Conservation (phyloP, 2,113 vertebrate species). For the Sisor rabdophorus region DNA sequence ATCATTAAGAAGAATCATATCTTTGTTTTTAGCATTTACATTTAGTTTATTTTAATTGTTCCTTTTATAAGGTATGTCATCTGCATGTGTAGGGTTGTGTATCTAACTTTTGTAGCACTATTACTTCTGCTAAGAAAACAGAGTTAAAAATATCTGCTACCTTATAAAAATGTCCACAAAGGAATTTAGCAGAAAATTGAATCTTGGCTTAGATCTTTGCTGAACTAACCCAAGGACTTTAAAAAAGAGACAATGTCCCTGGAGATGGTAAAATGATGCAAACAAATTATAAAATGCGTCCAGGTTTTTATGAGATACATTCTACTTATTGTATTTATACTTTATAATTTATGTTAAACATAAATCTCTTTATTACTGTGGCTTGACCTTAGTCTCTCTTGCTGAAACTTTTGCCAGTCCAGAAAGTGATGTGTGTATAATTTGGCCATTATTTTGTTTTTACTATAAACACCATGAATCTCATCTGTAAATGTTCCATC, state of each 20-base stretch:
- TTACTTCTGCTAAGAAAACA: background rate
- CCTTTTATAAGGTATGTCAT: background rate
- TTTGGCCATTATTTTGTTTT: constrained; percentile 27
- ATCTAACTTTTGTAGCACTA: background rate
- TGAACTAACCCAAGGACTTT: background rate
- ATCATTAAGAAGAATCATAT: background rate
- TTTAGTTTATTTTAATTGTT: too few relatives aligned
- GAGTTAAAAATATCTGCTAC: too few relatives aligned
- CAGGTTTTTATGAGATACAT: too few relatives aligned
- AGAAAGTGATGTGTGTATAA: background rate
- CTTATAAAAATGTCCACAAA: background rate
- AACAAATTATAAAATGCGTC: constrained; percentile 1
- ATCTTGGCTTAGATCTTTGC: background rate
- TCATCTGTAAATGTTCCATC: background rate
- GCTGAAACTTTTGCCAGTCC: background rate
- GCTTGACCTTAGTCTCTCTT: constrained; percentile 12
- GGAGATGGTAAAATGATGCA: background rate
- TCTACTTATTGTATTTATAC: too few relatives aligned
- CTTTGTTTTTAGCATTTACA: too few relatives aligned
- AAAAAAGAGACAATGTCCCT: background rate
- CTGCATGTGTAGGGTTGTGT: background rate
- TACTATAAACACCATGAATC: constrained; percentile 6
- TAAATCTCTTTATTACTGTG: constrained; percentile 23
- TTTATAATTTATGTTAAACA: too few relatives aligned
- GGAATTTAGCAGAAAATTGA: background rate